Evolutionary conservation across 2,888 invertebrate species (phyloP).

Genomic region (Meghimatium bilineatum): DNA sequence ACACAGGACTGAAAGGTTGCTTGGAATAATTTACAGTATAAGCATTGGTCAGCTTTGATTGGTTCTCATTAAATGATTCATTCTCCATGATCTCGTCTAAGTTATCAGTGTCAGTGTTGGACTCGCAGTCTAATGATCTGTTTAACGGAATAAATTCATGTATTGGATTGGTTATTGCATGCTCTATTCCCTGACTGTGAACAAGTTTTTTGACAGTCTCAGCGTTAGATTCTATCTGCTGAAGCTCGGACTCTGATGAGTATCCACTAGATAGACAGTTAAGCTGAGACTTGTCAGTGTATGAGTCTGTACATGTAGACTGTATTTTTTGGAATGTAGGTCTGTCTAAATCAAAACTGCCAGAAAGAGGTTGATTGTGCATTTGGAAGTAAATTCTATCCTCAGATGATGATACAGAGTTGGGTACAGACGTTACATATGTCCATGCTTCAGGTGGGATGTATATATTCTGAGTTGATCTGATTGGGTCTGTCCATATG

Average conservation of each 20-base stretch:
- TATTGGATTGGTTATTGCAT: background rate
- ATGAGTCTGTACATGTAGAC: background rate
- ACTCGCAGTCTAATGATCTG: conserved; percentile 24
- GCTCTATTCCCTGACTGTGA: background rate
- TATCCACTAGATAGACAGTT: conserved; percentile 42
- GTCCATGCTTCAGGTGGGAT: conserved; percentile 40
- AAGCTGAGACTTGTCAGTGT: background rate
- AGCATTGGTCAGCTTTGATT: conserved; percentile 5
- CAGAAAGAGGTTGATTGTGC: background rate
- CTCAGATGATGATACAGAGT: background rate
- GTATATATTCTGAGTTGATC: conserved; percentile 32
- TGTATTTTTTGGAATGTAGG: background rate
- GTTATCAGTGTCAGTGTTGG: conserved; percentile 23
- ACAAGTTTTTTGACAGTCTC: conserved; percentile 9
- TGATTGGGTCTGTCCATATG: conserved; percentile 14
- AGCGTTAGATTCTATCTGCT: conserved; percentile 46
- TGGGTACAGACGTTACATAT: conserved; percentile 18
- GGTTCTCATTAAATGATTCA: conserved; percentile 38
- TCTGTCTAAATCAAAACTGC: background rate
- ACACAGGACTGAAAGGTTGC: background rate
- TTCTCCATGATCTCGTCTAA: background rate
- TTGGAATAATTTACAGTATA: background rate
- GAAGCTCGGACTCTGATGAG: conserved; percentile 45
- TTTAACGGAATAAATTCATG: conserved; percentile 38
- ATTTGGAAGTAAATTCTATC: conserved; percentile 6